phyloP scores from a whole-genome alignment of 2,113 vertebrate genomes.

The Petaurus breviceps region DNA sequence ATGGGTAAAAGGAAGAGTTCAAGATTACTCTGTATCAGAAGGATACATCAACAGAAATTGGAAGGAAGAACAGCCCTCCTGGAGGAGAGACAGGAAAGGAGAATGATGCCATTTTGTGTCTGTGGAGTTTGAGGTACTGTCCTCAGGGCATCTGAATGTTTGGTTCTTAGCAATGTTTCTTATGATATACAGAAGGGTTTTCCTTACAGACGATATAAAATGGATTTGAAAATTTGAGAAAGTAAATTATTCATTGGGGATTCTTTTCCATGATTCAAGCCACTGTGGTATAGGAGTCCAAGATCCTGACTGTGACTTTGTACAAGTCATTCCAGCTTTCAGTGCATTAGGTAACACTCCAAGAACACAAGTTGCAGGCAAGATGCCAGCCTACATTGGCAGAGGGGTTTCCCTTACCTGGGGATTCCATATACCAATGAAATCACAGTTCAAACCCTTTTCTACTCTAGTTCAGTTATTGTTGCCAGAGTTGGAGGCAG shows the following conservation, averaged over 20 bases:
- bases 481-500: not conserved
- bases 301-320: not conserved
- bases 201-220: not conserved
- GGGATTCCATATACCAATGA: not conserved
- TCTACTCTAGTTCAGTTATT: not conserved
- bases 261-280: not conserved
- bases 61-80: not conserved
- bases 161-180: not conserved
- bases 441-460: not conserved
- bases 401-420: not conserved
- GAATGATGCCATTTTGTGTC: not conserved
- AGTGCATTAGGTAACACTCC: not conserved
- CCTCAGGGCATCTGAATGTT: not conserved
- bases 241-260: not conserved
- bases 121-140: not conserved
- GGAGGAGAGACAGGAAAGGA: not conserved
- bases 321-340: not conserved
- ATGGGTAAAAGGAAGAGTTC: not conserved
- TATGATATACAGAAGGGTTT: not conserved
- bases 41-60: not conserved
- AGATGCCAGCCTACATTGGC: not conserved
- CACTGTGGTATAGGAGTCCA: not conserved
- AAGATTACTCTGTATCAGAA: not conserved
- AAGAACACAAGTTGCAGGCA: not conserved
- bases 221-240: not conserved